These are phyloP conservation scores for Phrynocephalus forsythii DNA, from an alignment of 2,797 vertebrate species.

Conservation along the genomic window DNA sequence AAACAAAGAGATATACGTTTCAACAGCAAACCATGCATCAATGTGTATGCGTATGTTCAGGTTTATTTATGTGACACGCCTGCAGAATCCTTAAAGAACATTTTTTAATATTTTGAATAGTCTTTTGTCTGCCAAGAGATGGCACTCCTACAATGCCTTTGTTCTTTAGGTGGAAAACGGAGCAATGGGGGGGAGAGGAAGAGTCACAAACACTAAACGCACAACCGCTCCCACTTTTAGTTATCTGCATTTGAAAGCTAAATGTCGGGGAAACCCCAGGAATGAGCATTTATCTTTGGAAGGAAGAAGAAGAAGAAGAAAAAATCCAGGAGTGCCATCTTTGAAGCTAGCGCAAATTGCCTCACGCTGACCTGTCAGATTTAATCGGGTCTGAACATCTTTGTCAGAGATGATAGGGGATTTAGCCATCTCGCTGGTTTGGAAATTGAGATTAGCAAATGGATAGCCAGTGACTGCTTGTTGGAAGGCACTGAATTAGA, in stretches of 20 bases:
- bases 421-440: conserved; percentile 54
- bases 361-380: conserved; percentile 72
- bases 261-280: conserved; percentile 60
- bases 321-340: conserved; percentile 60
- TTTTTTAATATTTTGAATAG: background rate
- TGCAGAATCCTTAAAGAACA: conserved; percentile 27
- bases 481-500: conserved; percentile 52
- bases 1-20: background rate
- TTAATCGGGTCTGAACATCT: conserved; percentile 67
- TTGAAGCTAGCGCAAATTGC: conserved; percentile 65
- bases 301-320: background rate
- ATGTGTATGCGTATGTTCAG: background rate
- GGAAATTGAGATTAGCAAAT: conserved; percentile 53
- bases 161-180: background rate
- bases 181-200: conserved; percentile 26
- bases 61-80: background rate
- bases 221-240: conserved; percentile 42
- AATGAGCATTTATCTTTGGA: conserved; percentile 70
- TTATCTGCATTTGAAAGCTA: conserved; percentile 69
- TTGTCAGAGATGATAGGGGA: conserved; percentile 60
- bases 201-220: conserved; percentile 37
- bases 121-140: conserved; percentile 70
- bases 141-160: conserved; percentile 64
- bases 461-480: conserved; percentile 18
- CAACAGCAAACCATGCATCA: background rate